These are phyloP conservation scores for Tyria jacobaeae DNA, from an alignment of 2,888 invertebrate genomes.

Conservation along the genomic window DNA sequence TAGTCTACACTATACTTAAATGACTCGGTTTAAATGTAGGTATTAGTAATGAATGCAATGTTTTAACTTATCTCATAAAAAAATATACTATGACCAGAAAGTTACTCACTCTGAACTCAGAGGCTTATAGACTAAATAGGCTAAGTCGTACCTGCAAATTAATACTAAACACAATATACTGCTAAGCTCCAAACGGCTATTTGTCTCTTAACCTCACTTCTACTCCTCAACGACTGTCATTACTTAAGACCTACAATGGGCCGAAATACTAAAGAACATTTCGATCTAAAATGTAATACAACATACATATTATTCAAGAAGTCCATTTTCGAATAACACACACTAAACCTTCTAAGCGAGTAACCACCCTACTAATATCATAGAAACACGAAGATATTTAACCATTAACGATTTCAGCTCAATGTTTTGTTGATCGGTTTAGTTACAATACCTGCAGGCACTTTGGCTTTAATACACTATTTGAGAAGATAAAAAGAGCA, in stretches of 20 bases:
- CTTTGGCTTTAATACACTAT: conserved; percentile 23
- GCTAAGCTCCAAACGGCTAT: conserved; percentile 13
- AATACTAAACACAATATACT: conserved; percentile 12
- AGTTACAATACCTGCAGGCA: conserved; percentile 27
- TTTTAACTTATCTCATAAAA: neutral
- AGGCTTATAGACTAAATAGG: neutral
- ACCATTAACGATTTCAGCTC: conserved; percentile 33
- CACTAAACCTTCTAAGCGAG: neutral
- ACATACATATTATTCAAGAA: neutral
- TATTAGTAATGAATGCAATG: neutral
- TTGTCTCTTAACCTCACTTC: conserved; percentile 16
- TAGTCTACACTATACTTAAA: conserved; percentile 37
- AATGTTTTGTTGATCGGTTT: conserved; percentile 36
- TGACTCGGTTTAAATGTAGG: conserved; percentile 10
- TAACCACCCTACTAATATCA: neutral
- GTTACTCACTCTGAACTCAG: neutral
- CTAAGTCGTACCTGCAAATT: conserved; percentile 10
- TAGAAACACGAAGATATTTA: conserved; percentile 33
- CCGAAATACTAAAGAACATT: conserved; percentile 12
- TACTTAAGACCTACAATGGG: conserved; percentile 11
- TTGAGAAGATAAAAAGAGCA: conserved; percentile 21
- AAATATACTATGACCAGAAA: neutral
- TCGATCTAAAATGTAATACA: neutral
- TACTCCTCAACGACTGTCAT: conserved; percentile 14
- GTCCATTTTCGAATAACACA: neutral